phyloP scores from a whole-genome alignment of 2,888 invertebrate species.

The Drosophila siamana region DNA sequence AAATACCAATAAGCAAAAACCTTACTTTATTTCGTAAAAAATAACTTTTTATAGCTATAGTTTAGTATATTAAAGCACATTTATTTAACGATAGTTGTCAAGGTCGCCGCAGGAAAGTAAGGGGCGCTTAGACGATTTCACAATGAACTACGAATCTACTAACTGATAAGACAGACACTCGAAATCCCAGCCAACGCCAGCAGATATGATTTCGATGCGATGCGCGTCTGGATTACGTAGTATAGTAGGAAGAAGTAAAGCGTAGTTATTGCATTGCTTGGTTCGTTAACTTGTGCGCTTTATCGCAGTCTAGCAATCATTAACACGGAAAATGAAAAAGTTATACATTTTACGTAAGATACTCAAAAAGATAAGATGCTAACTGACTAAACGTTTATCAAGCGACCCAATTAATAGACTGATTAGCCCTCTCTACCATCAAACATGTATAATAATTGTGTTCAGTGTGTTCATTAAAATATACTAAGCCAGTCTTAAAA shows the following conservation, averaged over 20 bases:
- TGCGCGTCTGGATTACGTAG: conserved; percentile 38
- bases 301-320: conserved; percentile 34
- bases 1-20: conserved; percentile 14
- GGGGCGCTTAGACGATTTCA: conserved; percentile 21
- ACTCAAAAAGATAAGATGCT: conserved; percentile 60
- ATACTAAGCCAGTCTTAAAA: conserved; percentile 9
- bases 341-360: conserved; percentile 49
- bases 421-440: conserved; percentile 32
- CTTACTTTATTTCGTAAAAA: no score
- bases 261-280: conserved; percentile 26
- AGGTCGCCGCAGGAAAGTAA: conserved; percentile 3
- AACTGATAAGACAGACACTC: conserved; percentile 49
- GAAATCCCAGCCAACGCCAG: conserved; percentile 35
- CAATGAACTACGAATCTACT: conserved; percentile 31
- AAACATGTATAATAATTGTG: conserved; percentile 9
- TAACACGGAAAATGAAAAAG: conserved; percentile 19
- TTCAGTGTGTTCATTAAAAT: conserved; percentile 38
- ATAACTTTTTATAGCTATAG: no score
- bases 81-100: not conserved
- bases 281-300: conserved; percentile 22
- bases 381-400: conserved; percentile 49
- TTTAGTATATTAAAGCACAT: not conserved
- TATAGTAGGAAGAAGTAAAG: conserved; percentile 12
- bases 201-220: conserved; percentile 56
- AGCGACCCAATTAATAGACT: conserved; percentile 40